These are phyloP conservation scores for Catagonus wagneri DNA, from an alignment of 2,113 vertebrate genomes.

Conservation along the genomic window DNA sequence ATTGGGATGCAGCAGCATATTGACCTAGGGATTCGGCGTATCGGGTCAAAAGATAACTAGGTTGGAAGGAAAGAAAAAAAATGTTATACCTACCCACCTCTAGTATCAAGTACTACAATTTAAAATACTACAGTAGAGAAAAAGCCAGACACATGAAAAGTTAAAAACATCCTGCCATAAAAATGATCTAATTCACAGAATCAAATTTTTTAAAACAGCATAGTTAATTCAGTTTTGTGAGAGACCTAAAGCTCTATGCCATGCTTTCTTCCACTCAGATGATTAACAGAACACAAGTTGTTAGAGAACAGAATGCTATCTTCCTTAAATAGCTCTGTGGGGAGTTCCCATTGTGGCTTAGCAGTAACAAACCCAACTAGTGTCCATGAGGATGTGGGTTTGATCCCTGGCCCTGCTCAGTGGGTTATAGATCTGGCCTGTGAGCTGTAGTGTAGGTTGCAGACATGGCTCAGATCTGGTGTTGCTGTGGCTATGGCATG, in stretches of 20 bases:
- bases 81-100: constrained; percentile 36
- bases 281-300: background rate
- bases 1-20: constrained; percentile 96
- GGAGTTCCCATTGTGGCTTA: no score
- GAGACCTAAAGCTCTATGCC: background rate
- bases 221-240: constrained; percentile 11
- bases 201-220: background rate
- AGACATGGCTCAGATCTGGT: no score
- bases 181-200: constrained; percentile 10
- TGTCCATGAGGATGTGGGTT: no score
- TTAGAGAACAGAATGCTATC: background rate
- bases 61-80: constrained; percentile 56
- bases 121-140: constrained; percentile 45
- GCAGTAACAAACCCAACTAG: no score
- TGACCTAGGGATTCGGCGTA: constrained; percentile 96
- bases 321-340: background rate
- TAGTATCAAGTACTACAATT: background rate
- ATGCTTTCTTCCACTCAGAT: background rate
- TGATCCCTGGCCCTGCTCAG: no score
- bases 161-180: background rate
- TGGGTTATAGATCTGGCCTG: no score
- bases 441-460: no score
- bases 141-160: constrained; percentile 16
- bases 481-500: no score
- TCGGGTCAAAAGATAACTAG: constrained; percentile 96